Evolutionary conservation across 2,888 invertebrate genomes (phyloP), one percentile per base, ranked within the genome.

Genomic region (Aspidiotus destructor): DNA sequence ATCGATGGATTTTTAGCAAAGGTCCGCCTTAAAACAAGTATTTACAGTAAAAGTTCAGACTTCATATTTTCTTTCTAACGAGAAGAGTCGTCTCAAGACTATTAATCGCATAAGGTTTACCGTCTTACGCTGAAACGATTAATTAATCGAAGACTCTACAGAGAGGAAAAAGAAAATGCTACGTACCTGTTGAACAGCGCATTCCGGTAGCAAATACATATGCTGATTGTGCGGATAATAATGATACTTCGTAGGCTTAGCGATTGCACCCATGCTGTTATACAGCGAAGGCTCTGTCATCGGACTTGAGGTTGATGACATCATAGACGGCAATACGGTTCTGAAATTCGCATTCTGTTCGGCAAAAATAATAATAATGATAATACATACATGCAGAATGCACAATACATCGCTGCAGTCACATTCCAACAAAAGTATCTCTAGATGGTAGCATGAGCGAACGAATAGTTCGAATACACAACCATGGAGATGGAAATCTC

Each of bases 151-250:
- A 28, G 28, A 28, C 28, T 28, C 28, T 28, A 28, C 5, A 28
- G 5, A 28, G 16, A 17, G 13, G 58, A n/a, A 60, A 13, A 17
- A 60, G 40, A 60, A 17, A 17, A 41, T 41, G 60, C 60, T 8
- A 42, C 44, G 10, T 76, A 86, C 89, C 83, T 94, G 93, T 80
- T 94, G 93, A 75, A 93, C 90, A 73, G 93, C 93, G 80, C 94
- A 94, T 80, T 93, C 93, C 72, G 93, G 93, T 74, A 94, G 82
- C 75, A 92, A 81, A 80, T 92, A 92, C 76, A 92, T 89, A 80
- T 92, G 92, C 79, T 92, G 92, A 80, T 92, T 92, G 80, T 92
- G 92, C 42, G 92, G 92, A 79, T 92, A 92, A 80, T 92, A 92
- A 79, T 93, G 92, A 80, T 93, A 92, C 80, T 92, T 92, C 72